phyloP scores from a whole-genome alignment of 2,113 vertebrate genomes.

The Lepidothrix coronata region DNA sequence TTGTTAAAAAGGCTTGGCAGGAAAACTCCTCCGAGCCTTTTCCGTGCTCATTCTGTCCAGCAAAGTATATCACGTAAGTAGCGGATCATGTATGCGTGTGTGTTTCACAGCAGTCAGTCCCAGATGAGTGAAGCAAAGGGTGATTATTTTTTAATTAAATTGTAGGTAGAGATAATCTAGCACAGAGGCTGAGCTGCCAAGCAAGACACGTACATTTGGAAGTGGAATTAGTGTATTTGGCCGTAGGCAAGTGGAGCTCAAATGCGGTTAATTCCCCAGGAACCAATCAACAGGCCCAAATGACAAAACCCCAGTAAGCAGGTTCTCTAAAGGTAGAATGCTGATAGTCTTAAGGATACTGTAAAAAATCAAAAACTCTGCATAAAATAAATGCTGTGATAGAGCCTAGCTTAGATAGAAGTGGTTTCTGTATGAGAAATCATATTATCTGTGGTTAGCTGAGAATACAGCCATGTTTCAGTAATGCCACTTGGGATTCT shows the following conservation, averaged over 20 bases:
- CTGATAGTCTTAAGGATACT: background rate
- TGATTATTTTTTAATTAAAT: conserved; percentile 62
- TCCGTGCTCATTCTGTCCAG: conserved; percentile 90
- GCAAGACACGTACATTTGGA: background rate
- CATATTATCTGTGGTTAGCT: background rate
- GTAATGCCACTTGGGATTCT: background rate
- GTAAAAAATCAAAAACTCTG: conserved; percentile 10
- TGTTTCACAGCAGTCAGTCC: background rate
- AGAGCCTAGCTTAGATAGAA: background rate
- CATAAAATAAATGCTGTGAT: background rate
- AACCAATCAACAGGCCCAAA: conserved; percentile 42
- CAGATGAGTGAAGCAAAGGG: background rate
- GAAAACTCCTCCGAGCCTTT: conserved; percentile 93
- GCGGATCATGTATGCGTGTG: background rate
- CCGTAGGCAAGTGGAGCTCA: conserved; percentile 16
- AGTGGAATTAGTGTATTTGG: conserved; percentile 43
- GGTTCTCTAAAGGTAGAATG: conserved; percentile 12
- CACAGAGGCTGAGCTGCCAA: background rate
- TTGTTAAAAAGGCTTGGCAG: conserved; percentile 94
- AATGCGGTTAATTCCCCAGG: conserved; percentile 20
- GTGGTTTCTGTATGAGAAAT: background rate
- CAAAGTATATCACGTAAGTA: conserved; percentile 94
- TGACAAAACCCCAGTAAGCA: background rate
- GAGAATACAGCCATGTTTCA: background rate
- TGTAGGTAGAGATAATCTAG: conserved; percentile 5